Percentiles rank a stretch among this genome's conserved stretches.
phyloP scores from a whole-genome alignment of 2,888 invertebrate species.

The Chymomyza caudatula region DNA sequence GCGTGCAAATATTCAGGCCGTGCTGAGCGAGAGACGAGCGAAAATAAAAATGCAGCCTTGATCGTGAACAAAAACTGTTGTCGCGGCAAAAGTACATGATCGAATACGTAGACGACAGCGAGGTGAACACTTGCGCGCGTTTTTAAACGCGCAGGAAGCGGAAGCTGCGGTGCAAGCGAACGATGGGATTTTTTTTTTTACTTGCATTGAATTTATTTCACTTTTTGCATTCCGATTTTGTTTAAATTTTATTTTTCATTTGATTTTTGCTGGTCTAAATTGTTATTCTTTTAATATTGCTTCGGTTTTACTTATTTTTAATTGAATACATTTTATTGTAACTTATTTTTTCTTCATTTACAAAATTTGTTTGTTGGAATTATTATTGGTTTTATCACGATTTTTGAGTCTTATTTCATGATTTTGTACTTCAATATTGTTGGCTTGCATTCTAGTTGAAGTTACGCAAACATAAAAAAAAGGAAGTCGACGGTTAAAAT shows the following conservation, averaged over 20 bases:
- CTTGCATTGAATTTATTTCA: constrained; percentile 6
- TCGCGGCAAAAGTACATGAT: constrained; percentile 20
- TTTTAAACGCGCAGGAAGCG: constrained; percentile 23
- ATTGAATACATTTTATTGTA: no score
- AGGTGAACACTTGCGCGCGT: constrained; percentile 2
- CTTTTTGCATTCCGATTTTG: not conserved
- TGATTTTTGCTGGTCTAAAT: no score
- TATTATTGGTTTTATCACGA: no score
- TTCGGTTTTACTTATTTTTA: no score
- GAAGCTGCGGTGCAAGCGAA: constrained; percentile 23
- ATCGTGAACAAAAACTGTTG: constrained; percentile 2
- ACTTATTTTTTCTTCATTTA: no score
- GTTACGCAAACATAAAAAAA: not conserved
- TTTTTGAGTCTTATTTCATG: not conserved
- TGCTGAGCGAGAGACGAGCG: not conserved
- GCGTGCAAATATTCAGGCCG: not conserved
- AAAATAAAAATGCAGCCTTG: constrained; percentile 22
- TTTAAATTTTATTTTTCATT: constrained; percentile 1
- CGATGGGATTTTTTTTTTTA: not conserved
- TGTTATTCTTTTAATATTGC: no score
- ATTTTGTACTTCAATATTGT: not conserved
- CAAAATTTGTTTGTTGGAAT: no score
- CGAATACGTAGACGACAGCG: constrained; percentile 11
- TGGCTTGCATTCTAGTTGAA: not conserved
- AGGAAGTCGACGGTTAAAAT: not conserved